A percentile compares a stretch with the other conserved stretches of the same genome.
Conservation (phyloP, 2,888 invertebrate species). For the Pasiphila rectangulata region DNA sequence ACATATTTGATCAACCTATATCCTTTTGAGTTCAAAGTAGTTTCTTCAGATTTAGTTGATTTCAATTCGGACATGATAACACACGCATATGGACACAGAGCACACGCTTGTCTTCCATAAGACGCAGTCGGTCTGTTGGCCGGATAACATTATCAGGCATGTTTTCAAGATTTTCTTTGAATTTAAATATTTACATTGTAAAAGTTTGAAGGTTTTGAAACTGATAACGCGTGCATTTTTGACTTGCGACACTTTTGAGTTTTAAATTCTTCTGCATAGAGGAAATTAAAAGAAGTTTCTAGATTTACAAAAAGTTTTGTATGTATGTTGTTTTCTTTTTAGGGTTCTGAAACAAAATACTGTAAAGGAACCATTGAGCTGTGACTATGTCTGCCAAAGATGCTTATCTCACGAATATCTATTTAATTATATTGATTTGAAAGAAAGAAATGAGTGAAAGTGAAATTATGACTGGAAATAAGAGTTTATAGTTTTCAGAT, state of each 20-base stretch:
- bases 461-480: no score
- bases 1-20: constrained; percentile 83
- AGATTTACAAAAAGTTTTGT: neutral
- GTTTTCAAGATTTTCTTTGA: constrained; percentile 37
- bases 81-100: constrained; percentile 37
- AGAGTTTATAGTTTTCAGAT: no score
- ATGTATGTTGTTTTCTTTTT: no score
- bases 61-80: constrained; percentile 73
- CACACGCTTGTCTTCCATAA: constrained; percentile 37
- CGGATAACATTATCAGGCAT: constrained; percentile 41
- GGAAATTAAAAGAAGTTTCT: neutral
- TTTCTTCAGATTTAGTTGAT: constrained; percentile 69
- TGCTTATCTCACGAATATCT: no score
- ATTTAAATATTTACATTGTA: constrained; percentile 40
- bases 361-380: no score
- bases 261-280: constrained; percentile 22
- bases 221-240: constrained; percentile 14
- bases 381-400: no score
- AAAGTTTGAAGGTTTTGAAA: neutral
- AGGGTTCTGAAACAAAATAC: no score
- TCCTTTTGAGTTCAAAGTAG: constrained; percentile 75
- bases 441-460: no score
- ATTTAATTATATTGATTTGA: no score
- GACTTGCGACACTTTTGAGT: constrained; percentile 19
- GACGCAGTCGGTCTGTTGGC: constrained; percentile 38